phyloP scores from a whole-genome alignment of 2,113 vertebrate species.

The Antechinus flavipes region DNA sequence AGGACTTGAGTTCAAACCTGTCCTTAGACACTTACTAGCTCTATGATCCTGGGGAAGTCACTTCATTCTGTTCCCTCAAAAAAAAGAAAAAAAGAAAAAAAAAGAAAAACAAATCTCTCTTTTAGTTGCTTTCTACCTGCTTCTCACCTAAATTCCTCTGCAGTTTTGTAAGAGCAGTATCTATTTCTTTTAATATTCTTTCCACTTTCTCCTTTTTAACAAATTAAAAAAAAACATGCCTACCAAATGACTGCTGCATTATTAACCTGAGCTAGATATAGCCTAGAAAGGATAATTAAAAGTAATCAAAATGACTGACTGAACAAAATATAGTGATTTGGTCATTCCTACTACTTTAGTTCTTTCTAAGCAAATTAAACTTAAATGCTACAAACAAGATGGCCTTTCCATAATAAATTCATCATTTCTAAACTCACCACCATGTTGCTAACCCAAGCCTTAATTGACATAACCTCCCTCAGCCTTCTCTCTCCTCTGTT shows the following conservation, averaged over 20 bases:
- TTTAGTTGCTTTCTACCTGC: not conserved
- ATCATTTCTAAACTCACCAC: not conserved
- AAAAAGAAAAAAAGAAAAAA: too few species aligned
- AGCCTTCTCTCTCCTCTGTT: not conserved
- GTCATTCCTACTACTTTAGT: slow-evolving; percentile 75
- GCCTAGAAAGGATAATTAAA: slow-evolving; percentile 75
- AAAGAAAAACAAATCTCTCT: not conserved
- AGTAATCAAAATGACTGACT: slow-evolving; percentile 76
- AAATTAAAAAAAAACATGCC: not conserved
- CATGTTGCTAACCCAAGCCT: not conserved
- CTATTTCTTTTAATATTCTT: slow-evolving; percentile 50
- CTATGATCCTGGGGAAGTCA: not conserved
- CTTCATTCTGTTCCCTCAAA: not conserved
- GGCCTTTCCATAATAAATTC: not conserved
- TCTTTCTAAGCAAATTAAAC: slow-evolving; percentile 74
- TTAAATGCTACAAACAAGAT: slow-evolving; percentile 24
- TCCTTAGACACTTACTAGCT: not conserved
- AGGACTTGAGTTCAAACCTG: not conserved
- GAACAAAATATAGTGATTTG: slow-evolving; percentile 70
- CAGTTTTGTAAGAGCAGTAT: slow-evolving; percentile 58
- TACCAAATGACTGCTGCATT: slow-evolving; percentile 47
- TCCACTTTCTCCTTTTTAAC: not conserved
- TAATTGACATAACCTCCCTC: not conserved
- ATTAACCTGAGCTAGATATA: slow-evolving; percentile 1
- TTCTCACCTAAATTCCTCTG: slow-evolving; percentile 40